Evolutionary conservation across 2,797 vertebrate species (phyloP), one percentile per base, ranked within the genome.

Genomic region (Neopelma chrysocephalum): DNA sequence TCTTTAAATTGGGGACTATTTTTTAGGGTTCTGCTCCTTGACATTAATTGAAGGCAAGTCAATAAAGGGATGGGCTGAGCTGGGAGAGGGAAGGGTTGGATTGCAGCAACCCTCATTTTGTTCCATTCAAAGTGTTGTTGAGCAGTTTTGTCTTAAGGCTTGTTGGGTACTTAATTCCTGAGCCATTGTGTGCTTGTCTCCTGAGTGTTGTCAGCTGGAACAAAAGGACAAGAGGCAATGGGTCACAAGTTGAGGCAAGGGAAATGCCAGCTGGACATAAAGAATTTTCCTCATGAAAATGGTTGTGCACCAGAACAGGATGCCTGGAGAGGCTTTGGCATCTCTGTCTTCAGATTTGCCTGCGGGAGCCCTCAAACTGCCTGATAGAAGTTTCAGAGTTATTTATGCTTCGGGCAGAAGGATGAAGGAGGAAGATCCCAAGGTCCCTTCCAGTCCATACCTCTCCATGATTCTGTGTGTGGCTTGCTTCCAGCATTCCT

Each of bases 401-500:
- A 34, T 7, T 72, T 81, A 10, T 25, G n/a, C 79, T 91, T 90
- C 22, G 51, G 45, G 27, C 51, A 82, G 68, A 38, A 73, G 47
- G 54, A 29, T 77, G 78, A 36, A 73, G 82, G 36, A 88, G 62
- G 58, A 79, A 62, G 40, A 32, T 68, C 36, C 70, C 23, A 38
- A 12, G 42, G 43, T 83, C 60, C 57, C 56, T 90, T 70, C 47
- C 25, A n/a, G 14, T 47, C 34, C 58, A 60, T 2, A 64, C 23
- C 47, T 73, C 68, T 75, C 43, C 0, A 0, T 71, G 61, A 42
- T 57, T 87, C 61, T 57, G 48, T 47, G 61, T 12, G 3, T 91
- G 87, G 78, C 82, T 89, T 17, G 15, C 27, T 93, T 91, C 79
- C 92, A 85, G 76, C 79, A 32, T 89, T 94, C 75, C 75, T 75